Evolutionary conservation across 30 jellyfish, hydroid and myxozoan species (phyloP), one percentile per base, ranked within the genome.

Genomic region (Turritopsis rubra): DNA sequence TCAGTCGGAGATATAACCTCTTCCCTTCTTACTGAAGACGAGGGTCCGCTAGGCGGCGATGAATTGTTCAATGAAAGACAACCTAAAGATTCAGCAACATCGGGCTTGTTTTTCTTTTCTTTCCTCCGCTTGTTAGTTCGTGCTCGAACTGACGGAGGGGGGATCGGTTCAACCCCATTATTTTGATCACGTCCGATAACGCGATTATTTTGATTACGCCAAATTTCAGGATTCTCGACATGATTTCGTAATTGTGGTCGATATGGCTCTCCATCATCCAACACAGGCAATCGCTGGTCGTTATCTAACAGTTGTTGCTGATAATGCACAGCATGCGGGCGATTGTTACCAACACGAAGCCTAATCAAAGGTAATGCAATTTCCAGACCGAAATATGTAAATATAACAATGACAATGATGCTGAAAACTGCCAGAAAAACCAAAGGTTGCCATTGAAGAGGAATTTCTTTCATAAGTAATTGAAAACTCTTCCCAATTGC

Each of bases 401-500:
- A 29, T 23, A 89, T 25, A 21, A 53, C 19, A 19, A 89, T 75
- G 41, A 75, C 26, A 20, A 75, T 13, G 66, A 81, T 17, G 16
- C 54, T 19, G 19, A 81, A 25, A 9, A 60, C 28, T 17, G 86
- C 86, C 30, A 85, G 66, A 41, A 89, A 85, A n/a, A 89, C 75
- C 52, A 85, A 1, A 21, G 91, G 95, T 65, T 89, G 96, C 95
- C 95, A 89, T 52, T 89, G 96, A 1, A 85, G 71, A 17, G 96
- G 96, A 1, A 89, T 71, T 30, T 89, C 96, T 52, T 85, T 85
- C 82, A 89, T 81, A 1, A 89, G 8, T 20, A 89, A 52, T 54
- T 88, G 73, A 72, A 89, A 89, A 66, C 91, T 65, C 77, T 85
- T 84, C 27, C 96, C 96, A 52, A 77, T 28, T 22, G 92, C 52